Conservation (phyloP, 2,113 vertebrate genomes). For the Egretta garzetta region DNA sequence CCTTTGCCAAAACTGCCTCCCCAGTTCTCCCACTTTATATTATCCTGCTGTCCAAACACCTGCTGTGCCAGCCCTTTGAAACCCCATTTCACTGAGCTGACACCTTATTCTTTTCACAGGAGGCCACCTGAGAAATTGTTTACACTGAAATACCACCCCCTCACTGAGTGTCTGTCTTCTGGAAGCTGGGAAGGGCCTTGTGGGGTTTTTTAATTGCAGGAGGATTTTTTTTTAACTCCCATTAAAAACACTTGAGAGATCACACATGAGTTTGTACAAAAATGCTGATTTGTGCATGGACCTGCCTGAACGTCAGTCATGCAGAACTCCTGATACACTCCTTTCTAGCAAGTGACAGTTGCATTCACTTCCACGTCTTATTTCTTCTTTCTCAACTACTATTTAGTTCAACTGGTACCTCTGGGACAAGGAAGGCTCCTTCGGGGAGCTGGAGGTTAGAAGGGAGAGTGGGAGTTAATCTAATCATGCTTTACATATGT, state of each 20-base stretch:
- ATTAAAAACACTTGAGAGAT: not conserved
- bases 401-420: not conserved
- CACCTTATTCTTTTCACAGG: accelerated
- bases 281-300: not conserved
- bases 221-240: not conserved
- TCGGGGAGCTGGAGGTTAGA: not conserved
- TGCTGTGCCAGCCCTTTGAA: not conserved
- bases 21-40: not conserved
- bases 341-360: not conserved
- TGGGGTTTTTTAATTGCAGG: not conserved
- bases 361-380: not conserved
- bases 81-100: not conserved
- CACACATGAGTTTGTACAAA: not conserved
- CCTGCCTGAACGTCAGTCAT: not conserved
- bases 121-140: not conserved
- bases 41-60: not conserved
- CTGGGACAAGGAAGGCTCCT: not conserved
- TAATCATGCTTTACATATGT: accelerated
- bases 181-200: not conserved
- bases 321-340: not conserved
- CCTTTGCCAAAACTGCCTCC: not conserved
- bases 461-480: not conserved
- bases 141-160: accelerated
- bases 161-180: not conserved
- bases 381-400: not conserved